Base-by-base conservation (phyloP, 2,113 vertebrate species). In the Scortum barcoo region DNA sequence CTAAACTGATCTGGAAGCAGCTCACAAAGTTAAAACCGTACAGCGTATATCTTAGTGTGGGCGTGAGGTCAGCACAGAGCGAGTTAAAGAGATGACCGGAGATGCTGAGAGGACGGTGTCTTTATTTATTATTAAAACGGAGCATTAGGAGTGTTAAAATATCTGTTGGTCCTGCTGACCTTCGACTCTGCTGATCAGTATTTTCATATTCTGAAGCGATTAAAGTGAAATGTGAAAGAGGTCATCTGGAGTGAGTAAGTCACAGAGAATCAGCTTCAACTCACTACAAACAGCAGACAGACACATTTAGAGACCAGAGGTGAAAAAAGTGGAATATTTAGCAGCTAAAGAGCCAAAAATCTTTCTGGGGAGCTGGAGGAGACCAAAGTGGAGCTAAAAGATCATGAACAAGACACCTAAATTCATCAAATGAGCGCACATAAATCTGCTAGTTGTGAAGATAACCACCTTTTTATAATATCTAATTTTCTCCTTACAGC, bases 41-140 rank as follows among this genome's bases (percentile, higher is more conserved):
- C 19, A 36, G 19, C 6, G 33, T 19, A 48, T 7, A 6, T 9
- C 10, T 38, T 7, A 5, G 2, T 11, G 65, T 8, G 48, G 58
- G 17, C 22, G 3, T 4, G 17, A 33, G 4, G 57, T 83, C 28
- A 65, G 73, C 46, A 69, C 56, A 69, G 2, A 40, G 22, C 1
- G n/a, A 69, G 28, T 60, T 36, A 46, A 48, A 48, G 13, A 50
- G 26, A 28, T 1, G 20, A 75, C 36, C 50, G 13, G 50, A 33
- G 42, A 67, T 58, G 36, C 17, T 56, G 22, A 48, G n/a, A 0
- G 5, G 20, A 65, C 30, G 11, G 33, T 2, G 2, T 57, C 19
- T 24, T 72, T 40, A 66, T 77, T 24, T 42, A 83, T 72, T 67
- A 72, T 78, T 66, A 22, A 72, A 50, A 17, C 17, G 2, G 5